phyloP scores from a whole-genome alignment of 2,797 vertebrate genomes.

The Discoglossus pictus region DNA sequence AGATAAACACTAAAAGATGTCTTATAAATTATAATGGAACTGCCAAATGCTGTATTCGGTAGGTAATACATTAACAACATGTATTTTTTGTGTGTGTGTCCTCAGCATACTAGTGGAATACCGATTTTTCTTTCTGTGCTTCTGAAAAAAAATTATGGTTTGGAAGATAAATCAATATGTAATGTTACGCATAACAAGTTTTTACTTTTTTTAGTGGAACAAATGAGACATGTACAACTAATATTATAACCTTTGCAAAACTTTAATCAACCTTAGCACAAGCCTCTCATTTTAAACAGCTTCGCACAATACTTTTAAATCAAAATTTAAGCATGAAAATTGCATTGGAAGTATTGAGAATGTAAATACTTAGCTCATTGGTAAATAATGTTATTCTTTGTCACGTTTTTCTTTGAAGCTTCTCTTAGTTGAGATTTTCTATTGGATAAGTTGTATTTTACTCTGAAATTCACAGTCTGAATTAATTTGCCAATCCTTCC shows the following conservation, averaged over 20 bases:
- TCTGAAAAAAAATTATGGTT: background rate
- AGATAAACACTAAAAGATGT: no score
- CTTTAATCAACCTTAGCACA: constrained; percentile 62
- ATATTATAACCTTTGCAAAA: constrained; percentile 52
- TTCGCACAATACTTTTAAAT: constrained; percentile 48
- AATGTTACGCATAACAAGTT: constrained; percentile 51
- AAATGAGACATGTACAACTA: constrained; percentile 52
- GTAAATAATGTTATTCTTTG: constrained; percentile 58
- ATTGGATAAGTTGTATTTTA: constrained; percentile 52
- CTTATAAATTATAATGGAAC: no score
- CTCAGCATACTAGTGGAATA: no score
- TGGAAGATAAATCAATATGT: constrained; percentile 26
- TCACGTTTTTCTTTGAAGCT: constrained; percentile 60
- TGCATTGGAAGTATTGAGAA: constrained; percentile 50
- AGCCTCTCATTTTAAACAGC: constrained; percentile 55
- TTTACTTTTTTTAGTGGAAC: constrained; percentile 53
- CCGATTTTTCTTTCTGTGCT: background rate
- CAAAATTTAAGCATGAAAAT: constrained; percentile 57
- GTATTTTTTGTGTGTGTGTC: no score
- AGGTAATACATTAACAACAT: no score
- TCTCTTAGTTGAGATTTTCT: constrained; percentile 54
- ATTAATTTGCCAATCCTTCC: constrained; percentile 48
- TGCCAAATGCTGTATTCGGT: no score
- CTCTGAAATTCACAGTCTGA: constrained; percentile 48
- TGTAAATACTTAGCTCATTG: constrained; percentile 57